A percentile compares a stretch with the other conserved stretches of the same genome.
Conservation (phyloP, 2,113 vertebrate genomes). For the Camelus bactrianus region DNA sequence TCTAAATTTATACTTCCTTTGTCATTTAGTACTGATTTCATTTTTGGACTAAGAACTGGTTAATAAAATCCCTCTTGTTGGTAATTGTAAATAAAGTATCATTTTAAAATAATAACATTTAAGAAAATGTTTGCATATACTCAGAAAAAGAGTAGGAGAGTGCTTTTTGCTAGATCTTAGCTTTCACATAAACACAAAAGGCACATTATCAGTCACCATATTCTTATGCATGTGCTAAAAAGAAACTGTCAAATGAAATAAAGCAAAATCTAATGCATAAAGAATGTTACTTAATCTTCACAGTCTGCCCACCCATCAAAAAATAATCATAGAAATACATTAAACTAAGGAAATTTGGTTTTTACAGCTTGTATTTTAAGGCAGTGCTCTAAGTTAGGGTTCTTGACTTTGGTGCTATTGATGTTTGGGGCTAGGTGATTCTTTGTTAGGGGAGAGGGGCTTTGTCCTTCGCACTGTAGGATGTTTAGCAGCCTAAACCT, state of each 20-base stretch:
- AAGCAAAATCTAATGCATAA: slow-evolving; percentile 69
- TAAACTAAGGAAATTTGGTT: slow-evolving; percentile 76
- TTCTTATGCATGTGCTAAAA: slow-evolving; percentile 61
- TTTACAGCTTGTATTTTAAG: slow-evolving; percentile 76
- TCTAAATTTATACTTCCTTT: not conserved
- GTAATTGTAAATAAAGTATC: slow-evolving; percentile 12
- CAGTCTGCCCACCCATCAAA: slow-evolving; percentile 66
- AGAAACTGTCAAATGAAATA: slow-evolving; percentile 73
- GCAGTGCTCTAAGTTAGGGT: not conserved
- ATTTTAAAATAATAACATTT: slow-evolving; percentile 48
- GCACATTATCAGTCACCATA: not conserved
- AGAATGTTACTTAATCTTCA: slow-evolving; percentile 79
- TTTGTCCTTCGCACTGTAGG: not conserved
- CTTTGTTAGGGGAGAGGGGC: not conserved
- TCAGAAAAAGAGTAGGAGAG: not conserved
- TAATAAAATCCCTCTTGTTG: not conserved
- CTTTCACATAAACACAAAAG: slow-evolving; percentile 47
- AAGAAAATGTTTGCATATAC: not conserved
- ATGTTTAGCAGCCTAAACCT: not conserved
- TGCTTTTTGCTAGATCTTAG: slow-evolving; percentile 14
- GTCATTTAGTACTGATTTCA: not conserved
- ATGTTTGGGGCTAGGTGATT: not conserved
- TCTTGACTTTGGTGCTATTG: not conserved
- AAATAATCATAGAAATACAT: slow-evolving; percentile 71
- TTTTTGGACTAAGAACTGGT: not conserved